Evolutionary conservation across 1,140 invertebrate genomes (phyloP), one percentile per base, ranked within the genome.

Genomic region (Linepithema humile): DNA sequence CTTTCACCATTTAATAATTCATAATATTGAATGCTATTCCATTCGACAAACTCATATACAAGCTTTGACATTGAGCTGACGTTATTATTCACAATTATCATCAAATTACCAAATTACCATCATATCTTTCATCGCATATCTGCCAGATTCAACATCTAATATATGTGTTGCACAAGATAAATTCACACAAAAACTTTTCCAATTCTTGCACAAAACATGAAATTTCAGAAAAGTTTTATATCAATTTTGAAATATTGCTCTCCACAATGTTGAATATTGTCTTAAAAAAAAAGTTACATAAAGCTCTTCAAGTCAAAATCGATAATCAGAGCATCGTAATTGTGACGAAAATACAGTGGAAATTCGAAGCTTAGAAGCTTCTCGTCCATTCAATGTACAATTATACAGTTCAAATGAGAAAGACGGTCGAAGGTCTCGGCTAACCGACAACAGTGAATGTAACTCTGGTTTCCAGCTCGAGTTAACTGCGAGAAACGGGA

Each of bases 341-440:
- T 7, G 57, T 77, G 45, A 77, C 65, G 17, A 77, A 65, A 77
- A 77, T 77, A 62, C 40, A 64, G 15, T 65, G n/a, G 29, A 77
- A 64, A 77, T 77, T 6, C 74, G 15, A 38, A 23, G 73, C 40
- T 65, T 65, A 26, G 32, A 26, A 43, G 1, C 6, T 35, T 23
- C 43, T 23, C 10, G 12, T 60, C 26, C 26, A 20, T 65, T 65
- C 40, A 48, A 48, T 64, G 40, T 35, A 38, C 43, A 77, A 77
- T 77, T 77, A 77, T 26, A 77, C 20, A 50, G 60, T 50, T 65
- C 15, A 50, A 65, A 77, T n/a, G 32, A 65, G 32, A 26, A 77
- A 65, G 20, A 77, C 57, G 57, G 29, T 53, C 40, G 40, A 77
- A 65, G 43, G 32, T 77, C 60, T 77, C 29, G 57, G 60, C 60